Evolutionary conservation across 1,140 invertebrate species (phyloP).

Genomic region (Meloidogyne chitwoodi): DNA sequence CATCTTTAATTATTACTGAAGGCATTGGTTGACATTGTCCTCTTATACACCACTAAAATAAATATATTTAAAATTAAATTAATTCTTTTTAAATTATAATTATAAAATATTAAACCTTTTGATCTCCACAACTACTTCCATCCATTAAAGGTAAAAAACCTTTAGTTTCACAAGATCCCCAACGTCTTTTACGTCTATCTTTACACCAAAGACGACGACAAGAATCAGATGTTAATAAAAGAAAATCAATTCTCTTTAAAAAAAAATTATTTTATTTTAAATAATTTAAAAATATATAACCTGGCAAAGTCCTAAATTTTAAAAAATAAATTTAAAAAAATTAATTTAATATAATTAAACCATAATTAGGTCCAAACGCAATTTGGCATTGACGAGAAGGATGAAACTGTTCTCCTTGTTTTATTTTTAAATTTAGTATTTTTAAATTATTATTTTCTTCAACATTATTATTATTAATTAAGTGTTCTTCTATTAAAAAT

Average conservation of each 20-base stretch:
- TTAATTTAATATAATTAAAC: neutral
- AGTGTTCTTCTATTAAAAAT: neutral
- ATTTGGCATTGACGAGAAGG: conserved; percentile 43
- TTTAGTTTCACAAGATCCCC: conserved; percentile 46
- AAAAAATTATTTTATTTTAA: conserved; percentile 14
- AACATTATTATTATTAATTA: neutral
- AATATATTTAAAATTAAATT: neutral
- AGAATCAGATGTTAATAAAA: conserved; percentile 27
- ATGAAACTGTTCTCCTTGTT: conserved; percentile 35
- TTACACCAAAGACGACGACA: conserved; percentile 54
- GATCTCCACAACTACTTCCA: conserved; percentile 44
- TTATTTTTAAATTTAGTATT: neutral
- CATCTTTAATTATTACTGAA: neutral
- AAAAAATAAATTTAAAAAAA: neutral
- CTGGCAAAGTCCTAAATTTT: conserved; percentile 6
- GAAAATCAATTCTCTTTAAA: conserved; percentile 9
- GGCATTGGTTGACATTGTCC: neutral
- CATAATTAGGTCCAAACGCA: conserved; percentile 50
- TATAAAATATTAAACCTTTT: conserved; percentile 44
- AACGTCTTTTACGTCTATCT: conserved; percentile 34
- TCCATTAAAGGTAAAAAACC: conserved; percentile 50
- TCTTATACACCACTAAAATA: conserved; percentile 14
- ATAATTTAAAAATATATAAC: conserved; percentile 24
- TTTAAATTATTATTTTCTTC: neutral
- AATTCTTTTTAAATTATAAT: neutral